A percentile compares a stretch with the other conserved stretches of the same genome.
Conservation (phyloP, 2,797 vertebrate species). For the Sardinella longiceps region DNA sequence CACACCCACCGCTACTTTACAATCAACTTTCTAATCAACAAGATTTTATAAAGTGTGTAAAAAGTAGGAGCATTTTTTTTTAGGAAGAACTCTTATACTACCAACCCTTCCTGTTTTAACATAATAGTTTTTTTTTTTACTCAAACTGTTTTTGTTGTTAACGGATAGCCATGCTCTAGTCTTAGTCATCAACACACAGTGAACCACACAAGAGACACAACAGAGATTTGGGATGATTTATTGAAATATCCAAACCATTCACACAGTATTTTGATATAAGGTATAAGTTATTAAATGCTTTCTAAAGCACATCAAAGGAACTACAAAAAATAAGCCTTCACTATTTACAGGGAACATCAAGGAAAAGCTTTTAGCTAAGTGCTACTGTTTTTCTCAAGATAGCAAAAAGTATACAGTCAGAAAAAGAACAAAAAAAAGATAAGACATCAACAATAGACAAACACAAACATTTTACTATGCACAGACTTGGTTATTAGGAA, state of each 20-base stretch:
- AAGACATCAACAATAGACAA: not conserved
- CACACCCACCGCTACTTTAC: too few relatives aligned
- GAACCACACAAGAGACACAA: not conserved
- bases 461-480: not conserved
- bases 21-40: too few relatives aligned
- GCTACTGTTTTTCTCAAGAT: not conserved
- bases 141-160: too few relatives aligned
- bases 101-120: too few relatives aligned
- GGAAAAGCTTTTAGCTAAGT: not conserved
- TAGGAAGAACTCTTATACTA: too few relatives aligned
- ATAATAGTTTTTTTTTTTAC: too few relatives aligned
- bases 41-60: too few relatives aligned
- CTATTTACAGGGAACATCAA: not conserved
- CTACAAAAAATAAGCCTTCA: not conserved
- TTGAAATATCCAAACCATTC: conserved; percentile 58
- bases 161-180: too few relatives aligned
- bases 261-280: conserved; percentile 48
- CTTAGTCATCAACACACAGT: not conserved
- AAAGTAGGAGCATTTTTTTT: too few relatives aligned
- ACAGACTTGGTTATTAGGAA: not conserved
- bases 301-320: conserved; percentile 7
- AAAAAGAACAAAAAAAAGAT: not conserved
- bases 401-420: not conserved
- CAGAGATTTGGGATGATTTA: conserved; percentile 51
- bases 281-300: conserved; percentile 29